Conservation (phyloP, 2,113 vertebrate species). For the Numida meleagris region DNA sequence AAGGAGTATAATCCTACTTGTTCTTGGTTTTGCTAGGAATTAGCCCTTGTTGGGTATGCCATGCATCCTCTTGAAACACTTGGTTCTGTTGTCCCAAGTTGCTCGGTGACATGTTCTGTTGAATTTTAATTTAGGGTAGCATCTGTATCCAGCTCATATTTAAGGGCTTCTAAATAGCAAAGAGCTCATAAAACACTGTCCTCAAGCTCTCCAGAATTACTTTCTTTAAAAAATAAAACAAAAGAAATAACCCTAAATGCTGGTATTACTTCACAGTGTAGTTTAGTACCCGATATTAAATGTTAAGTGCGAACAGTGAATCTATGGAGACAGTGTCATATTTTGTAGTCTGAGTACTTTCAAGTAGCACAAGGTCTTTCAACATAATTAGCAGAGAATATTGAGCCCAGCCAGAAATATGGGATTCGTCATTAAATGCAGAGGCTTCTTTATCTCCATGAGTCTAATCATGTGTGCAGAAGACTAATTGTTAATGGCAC, state of each 20-base stretch:
- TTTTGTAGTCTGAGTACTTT: slow-evolving; percentile 65
- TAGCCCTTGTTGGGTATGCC: background rate
- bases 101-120: background rate
- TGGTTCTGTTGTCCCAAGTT: background rate
- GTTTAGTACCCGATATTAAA: slow-evolving; percentile 44
- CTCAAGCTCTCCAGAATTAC: background rate
- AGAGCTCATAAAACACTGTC: background rate
- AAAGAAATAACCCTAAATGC: background rate
- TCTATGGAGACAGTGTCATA: slow-evolving; percentile 47
- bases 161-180: background rate
- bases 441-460: slow-evolving; percentile 84
- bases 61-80: background rate
- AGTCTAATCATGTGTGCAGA: slow-evolving; percentile 87
- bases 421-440: slow-evolving; percentile 86
- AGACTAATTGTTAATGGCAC: slow-evolving; percentile 92
- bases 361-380: slow-evolving; percentile 76
- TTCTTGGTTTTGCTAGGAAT: background rate
- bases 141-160: background rate
- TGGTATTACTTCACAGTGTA: background rate
- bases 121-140: background rate
- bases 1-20: background rate
- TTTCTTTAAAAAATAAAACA: background rate
- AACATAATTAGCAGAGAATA: slow-evolving; percentile 82
- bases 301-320: slow-evolving; percentile 59
- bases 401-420: slow-evolving; percentile 82